Conservation (phyloP, 1,140 invertebrate genomes). For the Marisa cornuarietis region DNA sequence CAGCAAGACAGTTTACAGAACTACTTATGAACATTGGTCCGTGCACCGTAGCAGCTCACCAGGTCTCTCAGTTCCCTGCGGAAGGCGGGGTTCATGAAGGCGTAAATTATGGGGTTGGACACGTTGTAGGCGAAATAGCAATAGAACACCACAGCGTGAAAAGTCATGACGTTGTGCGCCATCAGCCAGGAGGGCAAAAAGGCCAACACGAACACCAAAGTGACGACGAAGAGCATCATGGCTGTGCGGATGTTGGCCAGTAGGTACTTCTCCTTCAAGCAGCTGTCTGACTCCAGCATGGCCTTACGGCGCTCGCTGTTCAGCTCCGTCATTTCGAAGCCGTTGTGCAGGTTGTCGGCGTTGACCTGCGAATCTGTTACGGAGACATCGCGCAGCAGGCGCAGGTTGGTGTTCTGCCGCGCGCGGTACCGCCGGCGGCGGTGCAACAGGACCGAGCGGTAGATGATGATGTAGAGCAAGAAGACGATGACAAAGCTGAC, state of each 20-base stretch:
- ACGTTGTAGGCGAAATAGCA: conserved; percentile 63
- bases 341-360: conserved; percentile 2
- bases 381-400: conserved; percentile 39
- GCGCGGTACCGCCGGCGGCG: conserved; percentile 41
- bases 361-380: conserved; percentile 33
- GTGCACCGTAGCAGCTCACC: conserved; percentile 22
- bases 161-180: conserved; percentile 49
- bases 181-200: conserved; percentile 60
- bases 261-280: conserved; percentile 47
- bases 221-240: conserved; percentile 61
- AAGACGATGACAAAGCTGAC: conserved; percentile 50
- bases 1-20: too few relatives aligned
- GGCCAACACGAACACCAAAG: conserved; percentile 59
- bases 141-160: conserved; percentile 57
- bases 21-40: too few relatives aligned
- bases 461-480: conserved; percentile 55
- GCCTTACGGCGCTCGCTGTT: conserved; percentile 15
- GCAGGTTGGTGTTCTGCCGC: conserved; percentile 38
- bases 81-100: conserved; percentile 64
- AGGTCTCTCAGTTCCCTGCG: conserved; percentile 46
- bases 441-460: conserved; percentile 47
- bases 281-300: conserved; percentile 30
- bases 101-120: conserved; percentile 62
- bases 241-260: conserved; percentile 60
- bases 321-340: conserved; percentile 16